Conservation (phyloP, 1,140 invertebrate species). For the Lutraria rhynchaena region DNA sequence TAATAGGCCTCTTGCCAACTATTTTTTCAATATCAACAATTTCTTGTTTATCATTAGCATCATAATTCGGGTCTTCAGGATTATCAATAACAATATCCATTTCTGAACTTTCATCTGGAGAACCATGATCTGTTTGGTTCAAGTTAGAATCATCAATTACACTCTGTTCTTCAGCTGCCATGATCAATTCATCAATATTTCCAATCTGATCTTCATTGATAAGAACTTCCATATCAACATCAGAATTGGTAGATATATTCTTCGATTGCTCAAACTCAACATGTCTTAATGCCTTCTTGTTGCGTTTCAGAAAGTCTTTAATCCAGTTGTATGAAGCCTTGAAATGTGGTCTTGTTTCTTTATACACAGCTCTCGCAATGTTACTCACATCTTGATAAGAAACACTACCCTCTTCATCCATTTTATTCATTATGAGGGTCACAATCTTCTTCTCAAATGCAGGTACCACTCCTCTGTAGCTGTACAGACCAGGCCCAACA, state of each 20-base stretch:
- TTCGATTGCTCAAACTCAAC: conserved; percentile 36
- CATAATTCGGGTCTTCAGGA: conserved; percentile 44
- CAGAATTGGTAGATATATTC: conserved; percentile 19
- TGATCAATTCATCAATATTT: background rate
- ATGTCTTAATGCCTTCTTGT: conserved; percentile 51
- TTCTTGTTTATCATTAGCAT: conserved; percentile 2
- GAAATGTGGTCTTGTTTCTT: conserved; percentile 52
- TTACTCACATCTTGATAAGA: conserved; percentile 54
- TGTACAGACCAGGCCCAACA: conserved; percentile 42
- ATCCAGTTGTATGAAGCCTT: conserved; percentile 56
- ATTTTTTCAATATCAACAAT: conserved; percentile 12
- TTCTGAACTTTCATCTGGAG: conserved; percentile 3
- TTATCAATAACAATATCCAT: conserved; percentile 55
- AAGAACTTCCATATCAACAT: conserved; percentile 30
- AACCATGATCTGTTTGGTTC: too few relatives aligned
- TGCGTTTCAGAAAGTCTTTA: conserved; percentile 43
- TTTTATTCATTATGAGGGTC: conserved; percentile 42
- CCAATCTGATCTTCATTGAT: conserved; percentile 32
- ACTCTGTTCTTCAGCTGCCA: too few relatives aligned
- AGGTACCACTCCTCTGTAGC: conserved; percentile 46
- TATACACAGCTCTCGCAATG: conserved; percentile 47
- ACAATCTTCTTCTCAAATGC: conserved; percentile 44
- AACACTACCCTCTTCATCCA: conserved; percentile 51
- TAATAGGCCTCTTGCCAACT: conserved; percentile 40
- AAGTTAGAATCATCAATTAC: background rate